phyloP scores from a whole-genome alignment of 2,797 vertebrate species.

The Tapera naevia region DNA sequence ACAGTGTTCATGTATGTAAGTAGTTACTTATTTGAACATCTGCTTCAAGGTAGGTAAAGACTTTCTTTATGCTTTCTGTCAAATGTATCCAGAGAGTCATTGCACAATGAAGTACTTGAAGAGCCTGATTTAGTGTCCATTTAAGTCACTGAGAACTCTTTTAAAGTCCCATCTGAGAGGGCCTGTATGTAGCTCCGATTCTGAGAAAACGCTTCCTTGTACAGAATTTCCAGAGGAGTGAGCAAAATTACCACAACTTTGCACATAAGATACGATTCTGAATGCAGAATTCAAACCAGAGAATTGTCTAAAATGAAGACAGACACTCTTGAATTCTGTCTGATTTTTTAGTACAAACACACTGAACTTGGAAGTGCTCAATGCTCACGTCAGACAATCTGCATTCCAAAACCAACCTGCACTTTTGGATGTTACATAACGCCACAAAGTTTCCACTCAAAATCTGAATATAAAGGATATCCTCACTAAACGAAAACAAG shows the following conservation, averaged over 20 bases:
- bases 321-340: conserved; percentile 2
- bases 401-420: not conserved
- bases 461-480: not conserved
- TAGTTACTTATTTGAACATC: not conserved
- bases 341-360: not conserved
- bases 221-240: not conserved
- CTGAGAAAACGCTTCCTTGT: conserved; percentile 7
- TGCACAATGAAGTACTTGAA: not conserved
- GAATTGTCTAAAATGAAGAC: not conserved
- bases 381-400: not conserved
- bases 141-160: not conserved
- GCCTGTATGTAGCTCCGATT: not conserved
- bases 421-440: not conserved
- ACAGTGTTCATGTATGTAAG: not conserved
- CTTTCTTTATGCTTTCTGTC: not conserved
- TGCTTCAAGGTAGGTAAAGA: not conserved
- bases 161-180: not conserved
- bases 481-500: not conserved
- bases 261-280: conserved; percentile 1
- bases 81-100: not conserved
- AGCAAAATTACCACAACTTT: conserved; percentile 12
- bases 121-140: not conserved
- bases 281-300: conserved; percentile 52
- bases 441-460: not conserved
- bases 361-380: not conserved